Evolutionary conservation across 1,140 invertebrate genomes (phyloP).

Genomic region (Hyles vespertilio): DNA sequence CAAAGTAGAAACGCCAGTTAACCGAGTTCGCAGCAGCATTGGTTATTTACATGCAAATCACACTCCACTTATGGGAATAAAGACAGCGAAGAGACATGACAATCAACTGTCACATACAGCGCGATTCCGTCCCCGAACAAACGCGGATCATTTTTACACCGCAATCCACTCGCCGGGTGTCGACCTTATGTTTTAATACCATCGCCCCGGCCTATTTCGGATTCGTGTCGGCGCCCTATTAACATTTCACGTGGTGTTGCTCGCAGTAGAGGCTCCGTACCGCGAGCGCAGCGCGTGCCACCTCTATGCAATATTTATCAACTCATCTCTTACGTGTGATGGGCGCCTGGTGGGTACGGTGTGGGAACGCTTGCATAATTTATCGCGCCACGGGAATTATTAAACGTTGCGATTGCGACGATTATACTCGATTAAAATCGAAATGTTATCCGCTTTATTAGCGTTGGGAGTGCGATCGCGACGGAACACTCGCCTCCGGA

Average conservation of each 20-base stretch:
- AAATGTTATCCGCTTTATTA: background rate
- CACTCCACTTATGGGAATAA: too few species aligned
- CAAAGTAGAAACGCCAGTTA: too few species aligned
- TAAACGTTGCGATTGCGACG: background rate
- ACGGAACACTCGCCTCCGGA: background rate
- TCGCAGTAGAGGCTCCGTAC: constrained; percentile 1
- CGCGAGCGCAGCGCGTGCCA: constrained; percentile 1
- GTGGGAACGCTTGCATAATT: background rate
- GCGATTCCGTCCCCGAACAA: background rate
- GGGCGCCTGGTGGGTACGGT: background rate
- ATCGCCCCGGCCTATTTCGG: constrained; percentile 36
- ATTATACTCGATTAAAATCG: background rate
- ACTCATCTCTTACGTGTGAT: constrained; percentile 1
- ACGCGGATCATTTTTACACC: background rate
- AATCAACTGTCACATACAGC: too few species aligned
- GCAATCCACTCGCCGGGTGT: constrained; percentile 1
- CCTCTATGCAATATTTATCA: constrained; percentile 6
- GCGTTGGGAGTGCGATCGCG: background rate
- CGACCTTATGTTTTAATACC: constrained; percentile 28
- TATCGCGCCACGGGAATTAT: background rate
- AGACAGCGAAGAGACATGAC: too few species aligned
- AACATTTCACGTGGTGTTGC: constrained; percentile 36
- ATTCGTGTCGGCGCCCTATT: constrained; percentile 35
- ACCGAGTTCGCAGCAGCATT: too few species aligned
- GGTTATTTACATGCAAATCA: too few species aligned